These are phyloP conservation scores for Tineola bisselliella DNA, from an alignment of 2,888 invertebrate genomes.

Conservation along the genomic window DNA sequence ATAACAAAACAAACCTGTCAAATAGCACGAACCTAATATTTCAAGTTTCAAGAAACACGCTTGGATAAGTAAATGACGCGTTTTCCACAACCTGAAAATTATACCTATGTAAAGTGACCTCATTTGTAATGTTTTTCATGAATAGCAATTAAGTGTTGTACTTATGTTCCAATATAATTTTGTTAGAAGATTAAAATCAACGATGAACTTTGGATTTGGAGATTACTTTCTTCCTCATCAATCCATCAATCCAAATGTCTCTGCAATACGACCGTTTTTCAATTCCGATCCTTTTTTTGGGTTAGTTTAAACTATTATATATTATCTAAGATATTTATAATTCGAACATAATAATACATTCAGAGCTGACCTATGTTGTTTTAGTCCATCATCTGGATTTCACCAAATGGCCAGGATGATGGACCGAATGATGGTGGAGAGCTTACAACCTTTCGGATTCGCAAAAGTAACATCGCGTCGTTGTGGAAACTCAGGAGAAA, in stretches of 20 bases:
- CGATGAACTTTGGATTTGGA: conserved; percentile 57
- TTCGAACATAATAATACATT: neutral
- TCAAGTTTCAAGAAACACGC: conserved; percentile 9
- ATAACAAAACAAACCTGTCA: conserved; percentile 49
- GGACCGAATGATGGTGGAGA: conserved; percentile 76
- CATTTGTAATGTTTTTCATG: conserved; percentile 25
- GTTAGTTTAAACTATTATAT: conserved; percentile 29
- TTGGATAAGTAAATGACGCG: conserved; percentile 36
- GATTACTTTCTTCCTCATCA: conserved; percentile 36
- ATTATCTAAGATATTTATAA: conserved; percentile 7
- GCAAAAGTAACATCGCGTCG: conserved; percentile 71
- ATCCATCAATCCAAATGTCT: conserved; percentile 32
- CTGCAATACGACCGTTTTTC: conserved; percentile 43
- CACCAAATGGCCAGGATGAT: conserved; percentile 80
- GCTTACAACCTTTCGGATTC: conserved; percentile 73
- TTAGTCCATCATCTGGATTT: conserved; percentile 68
- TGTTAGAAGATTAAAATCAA: conserved; percentile 24
- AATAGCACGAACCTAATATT: conserved; percentile 23
- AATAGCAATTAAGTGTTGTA: conserved; percentile 19
- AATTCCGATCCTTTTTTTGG: conserved; percentile 42
- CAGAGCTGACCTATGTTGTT: neutral
- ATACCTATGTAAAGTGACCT: conserved; percentile 42
- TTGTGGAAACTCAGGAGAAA: conserved; percentile 19
- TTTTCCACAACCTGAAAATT: conserved; percentile 34
- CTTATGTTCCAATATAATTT: conserved; percentile 34